Percentiles rank a stretch among this genome's conserved stretches.
Conservation (phyloP, 2,888 invertebrate genomes). For the Synergus japonicus region DNA sequence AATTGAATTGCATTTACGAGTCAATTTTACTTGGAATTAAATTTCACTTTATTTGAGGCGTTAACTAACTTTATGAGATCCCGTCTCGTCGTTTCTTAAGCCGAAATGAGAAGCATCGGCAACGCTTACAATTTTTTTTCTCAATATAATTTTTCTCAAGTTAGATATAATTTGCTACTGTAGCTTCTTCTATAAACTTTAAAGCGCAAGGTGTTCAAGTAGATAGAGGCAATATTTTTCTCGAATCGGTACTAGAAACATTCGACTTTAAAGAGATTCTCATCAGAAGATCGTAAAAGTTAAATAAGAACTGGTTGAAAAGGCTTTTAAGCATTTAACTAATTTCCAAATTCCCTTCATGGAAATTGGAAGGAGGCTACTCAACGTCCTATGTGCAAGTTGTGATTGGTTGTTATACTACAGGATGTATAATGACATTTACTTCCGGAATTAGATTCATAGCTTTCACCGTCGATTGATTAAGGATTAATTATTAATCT, state of each 20-base stretch:
- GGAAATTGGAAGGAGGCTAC: conserved; percentile 56
- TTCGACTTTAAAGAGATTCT: conserved; percentile 45
- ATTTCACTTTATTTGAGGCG: conserved; percentile 34
- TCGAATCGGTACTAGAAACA: conserved; percentile 18
- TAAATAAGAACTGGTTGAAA: not conserved
- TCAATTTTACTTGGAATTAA: not conserved
- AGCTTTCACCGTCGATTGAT: conserved; percentile 52
- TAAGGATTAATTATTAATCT: conserved; percentile 42
- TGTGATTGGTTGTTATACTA: conserved; percentile 61
- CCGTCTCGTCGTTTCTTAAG: conserved; percentile 54
- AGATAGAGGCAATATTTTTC: conserved; percentile 1
- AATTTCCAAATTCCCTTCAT: conserved; percentile 3
- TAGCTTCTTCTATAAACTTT: not conserved
- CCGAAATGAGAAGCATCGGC: conserved; percentile 54
- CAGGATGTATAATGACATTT: conserved; percentile 62
- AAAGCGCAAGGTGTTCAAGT: conserved; percentile 18
- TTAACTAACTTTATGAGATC: conserved; percentile 52
- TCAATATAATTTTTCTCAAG: not conserved
- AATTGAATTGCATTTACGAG: not conserved
- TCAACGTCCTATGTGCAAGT: conserved; percentile 51
- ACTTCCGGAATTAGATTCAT: conserved; percentile 60
- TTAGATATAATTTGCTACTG: conserved; percentile 15
- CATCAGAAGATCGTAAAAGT: conserved; percentile 7
- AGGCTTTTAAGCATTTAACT: not conserved
- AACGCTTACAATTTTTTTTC: conserved; percentile 51